phyloP scores from a whole-genome alignment of 2,888 invertebrate genomes.

The Podabrus alpinus region DNA sequence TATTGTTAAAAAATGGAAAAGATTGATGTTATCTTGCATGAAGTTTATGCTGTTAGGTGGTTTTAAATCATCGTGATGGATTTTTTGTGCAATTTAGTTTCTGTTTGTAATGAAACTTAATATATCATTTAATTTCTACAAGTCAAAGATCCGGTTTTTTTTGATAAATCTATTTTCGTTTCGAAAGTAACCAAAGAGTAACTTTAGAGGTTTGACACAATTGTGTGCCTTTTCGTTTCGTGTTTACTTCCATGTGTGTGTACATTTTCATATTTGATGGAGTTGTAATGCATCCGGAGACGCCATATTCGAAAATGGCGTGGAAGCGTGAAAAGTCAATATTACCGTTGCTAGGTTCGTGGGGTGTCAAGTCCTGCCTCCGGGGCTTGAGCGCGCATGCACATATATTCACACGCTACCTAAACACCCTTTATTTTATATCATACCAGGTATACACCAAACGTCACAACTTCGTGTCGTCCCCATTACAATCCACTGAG shows the following conservation, averaged over 20 bases:
- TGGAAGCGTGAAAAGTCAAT: slow-evolving; percentile 37
- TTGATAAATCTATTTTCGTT: not conserved
- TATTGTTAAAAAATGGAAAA: not conserved
- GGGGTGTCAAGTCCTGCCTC: slow-evolving; percentile 34
- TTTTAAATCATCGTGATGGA: not conserved
- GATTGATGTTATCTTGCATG: not conserved
- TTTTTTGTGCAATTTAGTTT: not conserved
- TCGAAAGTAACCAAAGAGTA: not conserved
- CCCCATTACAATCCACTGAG: not conserved
- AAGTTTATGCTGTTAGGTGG: not conserved
- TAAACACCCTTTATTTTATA: slow-evolving; percentile 27
- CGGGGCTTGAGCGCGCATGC: slow-evolving; percentile 29
- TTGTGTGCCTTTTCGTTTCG: no score
- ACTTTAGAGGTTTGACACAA: slow-evolving; percentile 7
- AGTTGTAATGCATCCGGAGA: slow-evolving; percentile 29
- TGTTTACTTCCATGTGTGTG: slow-evolving; percentile 23
- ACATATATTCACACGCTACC: slow-evolving; percentile 29
- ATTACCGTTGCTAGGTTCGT: slow-evolving; percentile 31
- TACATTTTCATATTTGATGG: slow-evolving; percentile 26
- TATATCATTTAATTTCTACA: not conserved
- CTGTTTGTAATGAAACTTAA: not conserved
- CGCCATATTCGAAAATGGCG: slow-evolving; percentile 38
- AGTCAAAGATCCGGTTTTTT: not conserved
- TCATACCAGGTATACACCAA: not conserved
- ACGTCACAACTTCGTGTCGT: not conserved